Percentiles rank a stretch among this genome's conserved stretches.
These are phyloP conservation scores for Eulithis prunata DNA, from an alignment of 2,888 invertebrate species.

Conservation along the genomic window DNA sequence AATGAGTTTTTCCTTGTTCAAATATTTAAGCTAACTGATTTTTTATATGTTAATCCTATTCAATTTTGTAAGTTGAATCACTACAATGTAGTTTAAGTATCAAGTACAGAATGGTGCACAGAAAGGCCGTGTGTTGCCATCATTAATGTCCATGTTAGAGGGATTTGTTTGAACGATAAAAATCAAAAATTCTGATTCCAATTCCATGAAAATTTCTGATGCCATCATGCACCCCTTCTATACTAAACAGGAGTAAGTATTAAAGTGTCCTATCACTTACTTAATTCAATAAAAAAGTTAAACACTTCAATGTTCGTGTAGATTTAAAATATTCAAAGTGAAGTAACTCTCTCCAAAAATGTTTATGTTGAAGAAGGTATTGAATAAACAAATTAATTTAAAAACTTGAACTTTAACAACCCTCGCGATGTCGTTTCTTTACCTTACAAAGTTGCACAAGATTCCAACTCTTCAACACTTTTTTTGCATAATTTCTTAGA, in stretches of 20 bases:
- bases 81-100: no score
- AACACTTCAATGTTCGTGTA: not conserved
- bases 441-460: slow-evolving; percentile 18
- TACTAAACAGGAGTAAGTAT: no score
- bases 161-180: no score
- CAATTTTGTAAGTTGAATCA: no score
- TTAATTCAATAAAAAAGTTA: not conserved
- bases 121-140: no score
- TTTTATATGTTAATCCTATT: not conserved
- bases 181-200: no score
- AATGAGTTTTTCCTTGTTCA: slow-evolving; percentile 30
- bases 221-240: no score
- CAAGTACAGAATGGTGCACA: no score
- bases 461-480: slow-evolving; percentile 12
- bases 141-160: no score
- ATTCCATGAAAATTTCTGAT: no score
- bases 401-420: slow-evolving; percentile 20
- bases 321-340: not conserved
- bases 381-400: slow-evolving; percentile 26
- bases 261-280: no score
- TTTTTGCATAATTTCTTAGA: slow-evolving; percentile 4
- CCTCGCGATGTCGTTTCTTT: slow-evolving; percentile 16
- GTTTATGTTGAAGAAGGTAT: slow-evolving; percentile 13
- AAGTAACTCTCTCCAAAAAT: slow-evolving; percentile 8
- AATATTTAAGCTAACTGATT: slow-evolving; percentile 35